phyloP scores from a whole-genome alignment of 2,888 invertebrate species.

The Cataglyphis rosenhaueri region DNA sequence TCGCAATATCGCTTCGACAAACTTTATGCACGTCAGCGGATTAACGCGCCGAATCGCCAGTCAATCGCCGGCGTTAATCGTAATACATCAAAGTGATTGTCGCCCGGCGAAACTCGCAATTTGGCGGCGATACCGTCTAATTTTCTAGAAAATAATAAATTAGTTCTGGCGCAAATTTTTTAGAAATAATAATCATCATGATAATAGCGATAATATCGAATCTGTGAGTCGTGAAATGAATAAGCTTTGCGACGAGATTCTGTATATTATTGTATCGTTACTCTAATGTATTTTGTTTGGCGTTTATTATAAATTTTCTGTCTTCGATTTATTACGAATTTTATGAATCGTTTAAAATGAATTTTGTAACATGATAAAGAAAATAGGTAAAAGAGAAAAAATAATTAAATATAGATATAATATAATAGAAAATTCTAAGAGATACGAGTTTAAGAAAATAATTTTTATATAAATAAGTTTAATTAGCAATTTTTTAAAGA shows the following conservation, averaged over 20 bases:
- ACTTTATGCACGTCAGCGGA: slow-evolving; percentile 49
- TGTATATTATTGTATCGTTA: not conserved
- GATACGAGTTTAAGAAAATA: not conserved
- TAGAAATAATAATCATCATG: slow-evolving; percentile 21
- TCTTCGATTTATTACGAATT: not conserved
- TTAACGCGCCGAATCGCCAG: slow-evolving; percentile 42
- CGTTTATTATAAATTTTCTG: not conserved
- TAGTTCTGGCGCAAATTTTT: slow-evolving; percentile 37
- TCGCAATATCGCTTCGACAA: slow-evolving; percentile 41
- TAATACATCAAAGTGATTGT: slow-evolving; percentile 42
- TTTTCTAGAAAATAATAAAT: slow-evolving; percentile 21
- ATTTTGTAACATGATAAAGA: too few relatives aligned
- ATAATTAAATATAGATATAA: not conserved
- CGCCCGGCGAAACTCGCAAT: slow-evolving; percentile 27
- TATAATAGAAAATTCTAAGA: not conserved
- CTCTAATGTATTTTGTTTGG: not conserved
- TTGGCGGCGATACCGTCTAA: not conserved
- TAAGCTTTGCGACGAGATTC: not conserved
- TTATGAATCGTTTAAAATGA: not conserved
- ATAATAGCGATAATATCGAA: slow-evolving; percentile 13
- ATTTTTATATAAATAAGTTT: not conserved
- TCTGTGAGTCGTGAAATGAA: not conserved
- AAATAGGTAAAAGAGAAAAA: not conserved
- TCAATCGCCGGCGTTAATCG: slow-evolving; percentile 42
- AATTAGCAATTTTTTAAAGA: not conserved